Evolutionary conservation across 2,888 invertebrate species (phyloP), one percentile per base, ranked within the genome.

Genomic region (Pristionchus exspectatus): DNA sequence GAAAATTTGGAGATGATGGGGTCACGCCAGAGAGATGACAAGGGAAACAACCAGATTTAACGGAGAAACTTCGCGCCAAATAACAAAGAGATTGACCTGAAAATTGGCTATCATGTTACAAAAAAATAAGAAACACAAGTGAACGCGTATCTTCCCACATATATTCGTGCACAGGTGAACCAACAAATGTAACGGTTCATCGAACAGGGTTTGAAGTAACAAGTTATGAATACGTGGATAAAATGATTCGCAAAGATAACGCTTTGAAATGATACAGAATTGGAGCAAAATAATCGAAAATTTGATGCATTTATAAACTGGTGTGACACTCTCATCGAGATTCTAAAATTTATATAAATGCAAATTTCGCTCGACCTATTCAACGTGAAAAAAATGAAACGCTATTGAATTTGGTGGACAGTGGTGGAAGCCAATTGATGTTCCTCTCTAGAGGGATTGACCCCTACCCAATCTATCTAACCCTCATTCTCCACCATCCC

Each of bases 401-500:
- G 21, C 18, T 4, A 16, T 4, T 3, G 56, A 16, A 56, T 56
- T 50, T 21, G 27, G n/a, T 21, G 27, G n/a, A 66, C 2, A 27
- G 27, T 27, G 27, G 27, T 27, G 72, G 72, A 72, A 72, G 72
- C 72, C 14, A 56, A 72, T 33, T 9, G 72, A 16, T 72, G 30
- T 72, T 72, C 72, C 21, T 24, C 69, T 27, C 44, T 44, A 77
- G 77, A 44, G 44, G 38, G 44, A 16, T 77, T 38, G 44, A 24
- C 44, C 77, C 77, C 77, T 77, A 44, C 21, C 18, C 83, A 18
- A 24, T 27, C 54, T 50, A 50, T 83, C 54, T 38, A 33, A 18
- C 77, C 77, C 44, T 24, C 83, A n/a, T 54, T 50, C 83, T 44
- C 83, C 83, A 12, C 83, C 21, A 50, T n/a, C 56, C 84, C 30